Base-by-base conservation (phyloP, 2,888 invertebrate species). In the Peribatodes rhomboidaria region DNA sequence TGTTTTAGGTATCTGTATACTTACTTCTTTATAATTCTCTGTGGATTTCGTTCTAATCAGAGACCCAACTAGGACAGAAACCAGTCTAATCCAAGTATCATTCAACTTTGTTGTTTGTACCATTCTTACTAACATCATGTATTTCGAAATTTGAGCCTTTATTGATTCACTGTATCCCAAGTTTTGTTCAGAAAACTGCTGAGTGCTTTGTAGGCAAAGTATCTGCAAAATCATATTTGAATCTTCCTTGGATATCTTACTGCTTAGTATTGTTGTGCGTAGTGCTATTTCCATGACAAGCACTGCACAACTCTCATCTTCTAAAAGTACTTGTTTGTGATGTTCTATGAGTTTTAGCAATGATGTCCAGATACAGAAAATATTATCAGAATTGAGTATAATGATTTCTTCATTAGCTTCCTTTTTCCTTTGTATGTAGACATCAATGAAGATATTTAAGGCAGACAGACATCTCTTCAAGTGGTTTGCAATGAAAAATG, bases 401-500 rank as follows among this genome's bases (percentile, higher is more conserved):
- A 54, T 52, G 35, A 62, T 54, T 10, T 58, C 54, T 35, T 71
- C 54, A 1, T 65, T 37, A 1, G 37, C 52, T n/a, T 54, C 18
- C 60, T 58, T 75, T 56, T 73, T 73, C 20, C 54, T 61, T 59
- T 77, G 68, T 55, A 84, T 65, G 18, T 63, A 70, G 39, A 86
- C 82, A 67, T 76, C 74, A 54, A 82, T 80, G 31, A 92, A 62
- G 70, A 92, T 84, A 49, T 70, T 70, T 35, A 93, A 71, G 8
- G 83, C 84, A 57, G 79, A 77, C 14, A 71, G 68, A 68, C 81
- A 81, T 75, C 81, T 86, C 61, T 83, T 75, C 46, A 93, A 78
- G 74, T 89, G 82, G 62, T 86, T 79, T 41, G 67, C 75, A 35
- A 87, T 72, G 14, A 89, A 73, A 75, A 86, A 84, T 41, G 70